Percentiles rank a stretch among this genome's conserved stretches.
Evolutionary conservation across 1,140 invertebrate genomes (phyloP).

Genomic region (Ladona fulva): DNA sequence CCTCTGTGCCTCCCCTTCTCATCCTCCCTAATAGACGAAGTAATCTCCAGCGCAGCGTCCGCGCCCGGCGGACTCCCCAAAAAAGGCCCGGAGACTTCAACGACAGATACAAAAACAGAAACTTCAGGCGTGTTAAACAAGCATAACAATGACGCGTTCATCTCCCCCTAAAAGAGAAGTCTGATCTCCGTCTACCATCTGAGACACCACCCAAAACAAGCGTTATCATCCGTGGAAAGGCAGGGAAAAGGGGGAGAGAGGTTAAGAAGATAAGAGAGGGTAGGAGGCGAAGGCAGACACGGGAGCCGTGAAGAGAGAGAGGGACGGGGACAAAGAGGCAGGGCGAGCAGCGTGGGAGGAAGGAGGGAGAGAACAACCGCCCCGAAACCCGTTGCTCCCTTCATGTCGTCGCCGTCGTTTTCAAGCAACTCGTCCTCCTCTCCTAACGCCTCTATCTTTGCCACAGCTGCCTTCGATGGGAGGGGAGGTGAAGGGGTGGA

Average conservation of each 20-base stretch:
- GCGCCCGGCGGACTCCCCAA: no score
- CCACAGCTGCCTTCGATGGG: background rate
- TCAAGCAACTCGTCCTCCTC: background rate
- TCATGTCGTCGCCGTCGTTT: background rate
- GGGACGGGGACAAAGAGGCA: no score
- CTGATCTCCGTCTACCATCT: conserved; percentile 7
- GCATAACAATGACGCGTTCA: background rate
- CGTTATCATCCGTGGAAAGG: background rate
- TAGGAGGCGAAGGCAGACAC: background rate
- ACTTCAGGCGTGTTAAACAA: background rate
- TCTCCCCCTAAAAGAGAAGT: background rate
- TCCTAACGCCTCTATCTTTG: background rate
- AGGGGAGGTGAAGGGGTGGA: background rate
- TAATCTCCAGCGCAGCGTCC: no score
- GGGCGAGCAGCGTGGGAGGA: background rate
- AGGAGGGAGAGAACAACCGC: background rate
- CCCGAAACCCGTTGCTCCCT: background rate
- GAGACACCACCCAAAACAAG: background rate
- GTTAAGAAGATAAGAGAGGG: background rate
- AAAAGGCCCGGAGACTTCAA: background rate
- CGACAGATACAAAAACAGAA: conserved; percentile 1
- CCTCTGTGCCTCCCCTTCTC: no score
- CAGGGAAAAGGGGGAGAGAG: background rate
- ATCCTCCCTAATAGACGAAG: no score
- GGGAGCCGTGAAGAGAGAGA: background rate